Conservation (phyloP, 2,888 invertebrate species). For the Rhimphoctona megacephalus region DNA sequence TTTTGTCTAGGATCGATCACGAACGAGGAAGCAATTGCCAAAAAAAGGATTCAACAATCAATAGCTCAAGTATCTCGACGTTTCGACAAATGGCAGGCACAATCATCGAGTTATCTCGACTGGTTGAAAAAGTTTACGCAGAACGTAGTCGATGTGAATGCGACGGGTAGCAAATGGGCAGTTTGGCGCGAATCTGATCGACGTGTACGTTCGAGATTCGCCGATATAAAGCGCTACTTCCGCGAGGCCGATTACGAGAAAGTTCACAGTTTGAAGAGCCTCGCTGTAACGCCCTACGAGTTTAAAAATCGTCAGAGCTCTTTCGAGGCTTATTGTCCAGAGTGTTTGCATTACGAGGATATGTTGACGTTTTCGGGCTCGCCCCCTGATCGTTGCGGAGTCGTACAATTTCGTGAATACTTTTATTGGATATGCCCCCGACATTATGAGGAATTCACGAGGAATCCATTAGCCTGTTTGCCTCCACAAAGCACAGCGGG, state of each 20-base stretch:
- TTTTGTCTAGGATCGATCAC: constrained; percentile 84
- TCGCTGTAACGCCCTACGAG: constrained; percentile 87
- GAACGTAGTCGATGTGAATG: constrained; percentile 86
- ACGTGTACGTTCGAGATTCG: constrained; percentile 82
- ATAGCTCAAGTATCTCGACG: constrained; percentile 84
- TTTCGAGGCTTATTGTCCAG: constrained; percentile 87
- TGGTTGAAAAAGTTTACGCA: constrained; percentile 87
- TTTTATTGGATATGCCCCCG: constrained; percentile 88
- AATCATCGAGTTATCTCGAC: constrained; percentile 82
- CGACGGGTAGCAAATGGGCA: constrained; percentile 86
- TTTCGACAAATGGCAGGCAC: constrained; percentile 84
- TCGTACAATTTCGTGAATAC: constrained; percentile 86
- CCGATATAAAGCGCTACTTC: constrained; percentile 86
- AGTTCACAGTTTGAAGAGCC: constrained; percentile 85
- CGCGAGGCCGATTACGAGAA: constrained; percentile 84
- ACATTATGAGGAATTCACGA: constrained; percentile 86
- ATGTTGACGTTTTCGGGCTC: constrained; percentile 83
- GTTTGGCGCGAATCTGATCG: constrained; percentile 85
- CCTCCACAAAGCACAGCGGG: constrained; percentile 78
- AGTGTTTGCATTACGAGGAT: constrained; percentile 85
- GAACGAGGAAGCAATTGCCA: constrained; percentile 82
- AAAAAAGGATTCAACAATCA: constrained; percentile 84
- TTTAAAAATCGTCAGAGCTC: constrained; percentile 86
- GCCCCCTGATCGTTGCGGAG: constrained; percentile 86
- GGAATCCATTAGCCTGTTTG: constrained; percentile 85